Evolutionary conservation across 1,140 invertebrate species (phyloP).

Genomic region (Calephelis virginiensis): DNA sequence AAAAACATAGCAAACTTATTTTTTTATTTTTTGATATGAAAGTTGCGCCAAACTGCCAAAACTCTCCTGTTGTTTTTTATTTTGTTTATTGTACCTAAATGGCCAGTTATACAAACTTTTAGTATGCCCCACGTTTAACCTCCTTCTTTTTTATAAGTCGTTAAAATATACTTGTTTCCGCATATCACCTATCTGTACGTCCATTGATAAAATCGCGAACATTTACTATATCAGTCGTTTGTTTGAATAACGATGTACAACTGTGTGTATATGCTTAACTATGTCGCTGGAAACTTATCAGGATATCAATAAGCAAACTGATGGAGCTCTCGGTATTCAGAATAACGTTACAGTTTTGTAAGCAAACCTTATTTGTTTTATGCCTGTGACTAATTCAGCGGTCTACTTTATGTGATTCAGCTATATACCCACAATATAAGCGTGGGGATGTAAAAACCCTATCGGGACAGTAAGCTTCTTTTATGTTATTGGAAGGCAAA

Average conservation of each 20-base stretch:
- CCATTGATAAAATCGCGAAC: conserved; percentile 44
- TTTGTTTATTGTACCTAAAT: too few relatives aligned
- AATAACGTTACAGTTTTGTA: conserved; percentile 38
- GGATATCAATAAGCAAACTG: conserved; percentile 60
- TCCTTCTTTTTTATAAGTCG: too few relatives aligned
- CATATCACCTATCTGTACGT: not conserved
- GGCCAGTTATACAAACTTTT: not conserved
- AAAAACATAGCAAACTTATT: too few relatives aligned
- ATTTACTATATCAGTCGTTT: conserved; percentile 38
- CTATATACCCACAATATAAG: not conserved
- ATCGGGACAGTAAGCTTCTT: too few relatives aligned
- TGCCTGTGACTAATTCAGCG: not conserved
- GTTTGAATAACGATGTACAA: conserved; percentile 47
- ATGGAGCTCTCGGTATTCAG: conserved; percentile 47
- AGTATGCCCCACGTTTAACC: not conserved
- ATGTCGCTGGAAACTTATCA: conserved; percentile 50
- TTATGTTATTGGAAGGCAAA: too few relatives aligned
- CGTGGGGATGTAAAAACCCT: not conserved
- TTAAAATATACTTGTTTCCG: conserved; percentile 6
- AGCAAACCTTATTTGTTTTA: conserved; percentile 16
- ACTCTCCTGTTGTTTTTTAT: too few relatives aligned
- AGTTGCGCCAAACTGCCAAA: too few relatives aligned
- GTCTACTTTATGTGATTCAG: not conserved
- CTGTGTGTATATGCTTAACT: conserved; percentile 39
- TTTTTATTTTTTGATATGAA: too few relatives aligned